A percentile compares a stretch with the other conserved stretches of the same genome.
Conservation (phyloP, 2,113 vertebrate genomes). For the Eulacestoma nigropectus region DNA sequence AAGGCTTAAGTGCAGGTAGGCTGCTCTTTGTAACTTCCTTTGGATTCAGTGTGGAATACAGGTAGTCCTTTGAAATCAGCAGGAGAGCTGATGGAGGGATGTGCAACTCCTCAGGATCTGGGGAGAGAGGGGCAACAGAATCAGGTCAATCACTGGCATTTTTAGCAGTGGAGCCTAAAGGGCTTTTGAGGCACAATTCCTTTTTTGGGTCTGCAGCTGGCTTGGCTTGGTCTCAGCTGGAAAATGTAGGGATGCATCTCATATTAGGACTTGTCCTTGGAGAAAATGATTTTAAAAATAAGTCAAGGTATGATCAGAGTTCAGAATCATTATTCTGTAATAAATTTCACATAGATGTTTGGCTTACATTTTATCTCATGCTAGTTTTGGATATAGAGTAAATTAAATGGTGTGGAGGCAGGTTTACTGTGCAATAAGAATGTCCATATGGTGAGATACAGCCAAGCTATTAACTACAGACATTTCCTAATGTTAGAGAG, state of each 20-base stretch:
- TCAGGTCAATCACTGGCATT: not conserved
- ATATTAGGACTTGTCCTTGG: not conserved
- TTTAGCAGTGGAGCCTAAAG: not conserved
- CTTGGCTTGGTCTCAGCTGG: not conserved
- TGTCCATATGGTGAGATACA: not conserved
- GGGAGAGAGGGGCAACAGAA: not conserved
- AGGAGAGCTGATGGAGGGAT: not conserved
- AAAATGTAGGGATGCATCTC: not conserved
- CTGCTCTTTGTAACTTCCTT: not conserved
- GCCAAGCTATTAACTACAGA: not conserved
- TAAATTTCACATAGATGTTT: not conserved
- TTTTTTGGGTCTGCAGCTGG: conserved; percentile 15
- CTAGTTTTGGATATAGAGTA: not conserved
- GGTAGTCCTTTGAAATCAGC: not conserved
- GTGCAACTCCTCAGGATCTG: not conserved
- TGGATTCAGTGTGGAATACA: not conserved
- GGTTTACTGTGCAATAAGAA: not conserved
- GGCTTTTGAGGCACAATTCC: not conserved
- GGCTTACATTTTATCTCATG: not conserved
- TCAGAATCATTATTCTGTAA: not conserved
- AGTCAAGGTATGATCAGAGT: not conserved
- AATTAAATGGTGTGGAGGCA: not conserved
- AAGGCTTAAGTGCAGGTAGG: not conserved
- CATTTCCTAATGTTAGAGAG: not conserved
- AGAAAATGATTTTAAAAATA: not conserved